phyloP scores from a whole-genome alignment of 2,113 vertebrate genomes.

The Coreoperca whiteheadi region DNA sequence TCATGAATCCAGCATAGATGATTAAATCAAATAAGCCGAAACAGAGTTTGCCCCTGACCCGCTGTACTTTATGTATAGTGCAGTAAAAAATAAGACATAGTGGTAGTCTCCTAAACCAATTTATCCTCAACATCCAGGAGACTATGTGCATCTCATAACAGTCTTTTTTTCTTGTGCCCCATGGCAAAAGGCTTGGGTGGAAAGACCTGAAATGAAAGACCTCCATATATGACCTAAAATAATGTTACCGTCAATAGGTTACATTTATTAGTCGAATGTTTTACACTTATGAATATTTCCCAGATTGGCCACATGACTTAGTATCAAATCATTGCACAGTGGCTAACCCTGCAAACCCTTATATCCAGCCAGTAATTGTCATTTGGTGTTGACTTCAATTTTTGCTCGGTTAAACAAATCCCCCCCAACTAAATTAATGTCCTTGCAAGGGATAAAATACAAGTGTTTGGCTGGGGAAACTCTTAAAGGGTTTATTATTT shows the following conservation, averaged over 20 bases:
- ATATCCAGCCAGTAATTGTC: neutral
- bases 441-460: neutral
- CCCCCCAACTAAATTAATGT: too few species aligned
- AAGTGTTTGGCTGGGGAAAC: neutral
- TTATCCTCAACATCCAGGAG: slow-evolving; percentile 28
- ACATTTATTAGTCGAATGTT: slow-evolving; percentile 13
- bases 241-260: neutral
- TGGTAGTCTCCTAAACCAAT: slow-evolving; percentile 22
- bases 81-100: slow-evolving; percentile 37
- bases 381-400: neutral
- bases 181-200: neutral
- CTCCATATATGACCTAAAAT: neutral
- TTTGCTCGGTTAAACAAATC: neutral
- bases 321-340: neutral
- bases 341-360: neutral
- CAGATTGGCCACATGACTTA: neutral
- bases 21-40: slow-evolving; percentile 71
- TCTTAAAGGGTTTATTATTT: neutral
- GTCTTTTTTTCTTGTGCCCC: slow-evolving; percentile 33
- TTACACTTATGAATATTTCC: slow-evolving; percentile 1
- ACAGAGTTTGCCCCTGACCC: slow-evolving; percentile 61
- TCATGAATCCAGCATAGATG: slow-evolving; percentile 72
- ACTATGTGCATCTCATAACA: slow-evolving; percentile 1
- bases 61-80: slow-evolving; percentile 50
- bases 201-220: slow-evolving; percentile 23